phyloP scores from a whole-genome alignment of 1,140 invertebrate genomes.

The Xylocopa sonorina region DNA sequence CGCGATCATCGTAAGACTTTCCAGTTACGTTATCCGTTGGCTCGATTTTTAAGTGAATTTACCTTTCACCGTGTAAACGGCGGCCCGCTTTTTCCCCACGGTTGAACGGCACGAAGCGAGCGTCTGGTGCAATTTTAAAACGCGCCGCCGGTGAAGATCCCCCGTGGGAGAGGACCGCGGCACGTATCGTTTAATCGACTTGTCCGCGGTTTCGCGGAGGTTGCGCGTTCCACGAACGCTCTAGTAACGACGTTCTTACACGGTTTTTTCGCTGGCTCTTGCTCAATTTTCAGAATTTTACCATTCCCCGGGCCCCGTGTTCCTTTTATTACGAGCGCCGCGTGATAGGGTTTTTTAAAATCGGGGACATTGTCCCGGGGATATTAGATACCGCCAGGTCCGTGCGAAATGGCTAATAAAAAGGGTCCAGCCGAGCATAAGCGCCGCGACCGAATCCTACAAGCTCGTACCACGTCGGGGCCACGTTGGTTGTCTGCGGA shows the following conservation, averaged over 20 bases:
- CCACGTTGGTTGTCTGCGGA: slow-evolving; percentile 28
- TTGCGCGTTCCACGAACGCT: not conserved
- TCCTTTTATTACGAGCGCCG: slow-evolving; percentile 29
- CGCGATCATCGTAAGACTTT: too few species aligned
- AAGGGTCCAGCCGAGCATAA: slow-evolving; percentile 16
- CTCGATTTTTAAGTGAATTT: too few species aligned
- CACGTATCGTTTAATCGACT: slow-evolving; percentile 53
- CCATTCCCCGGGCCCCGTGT: not conserved
- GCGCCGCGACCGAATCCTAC: slow-evolving; percentile 26
- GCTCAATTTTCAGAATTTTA: slow-evolving; percentile 16
- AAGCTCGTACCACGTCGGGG: slow-evolving; percentile 31
- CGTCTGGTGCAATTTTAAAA: slow-evolving; percentile 35
- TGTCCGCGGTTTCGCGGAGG: not conserved
- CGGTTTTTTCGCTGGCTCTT: not conserved
- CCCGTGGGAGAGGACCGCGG: not conserved
- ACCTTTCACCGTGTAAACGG: too few species aligned
- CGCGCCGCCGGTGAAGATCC: not conserved
- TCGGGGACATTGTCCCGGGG: slow-evolving; percentile 14
- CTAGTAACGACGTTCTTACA: slow-evolving; percentile 13
- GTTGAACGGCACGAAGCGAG: not conserved
- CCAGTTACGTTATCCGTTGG: too few species aligned
- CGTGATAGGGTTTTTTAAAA: slow-evolving; percentile 40
- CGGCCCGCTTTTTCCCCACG: slow-evolving; percentile 8
- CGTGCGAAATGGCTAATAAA: slow-evolving; percentile 44
- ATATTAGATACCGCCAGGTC: slow-evolving; percentile 34